Conservation (phyloP, 2,797 vertebrate species). For the Brotula barbata region DNA sequence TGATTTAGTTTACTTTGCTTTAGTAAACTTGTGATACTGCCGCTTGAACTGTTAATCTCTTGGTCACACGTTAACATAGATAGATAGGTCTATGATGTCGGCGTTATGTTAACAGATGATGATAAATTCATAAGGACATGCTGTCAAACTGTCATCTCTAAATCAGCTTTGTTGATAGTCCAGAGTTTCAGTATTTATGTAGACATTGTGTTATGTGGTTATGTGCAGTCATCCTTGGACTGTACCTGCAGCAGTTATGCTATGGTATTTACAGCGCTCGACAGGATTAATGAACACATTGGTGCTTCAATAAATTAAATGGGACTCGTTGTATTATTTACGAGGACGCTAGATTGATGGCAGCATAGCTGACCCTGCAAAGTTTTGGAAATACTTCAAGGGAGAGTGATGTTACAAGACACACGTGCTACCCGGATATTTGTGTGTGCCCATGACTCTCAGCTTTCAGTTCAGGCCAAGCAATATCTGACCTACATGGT, state of each 20-base stretch:
- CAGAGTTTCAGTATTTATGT: no score
- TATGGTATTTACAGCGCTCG: neutral
- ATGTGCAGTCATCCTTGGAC: no score
- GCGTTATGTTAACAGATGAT: neutral
- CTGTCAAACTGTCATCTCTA: neutral
- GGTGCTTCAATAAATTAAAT: neutral
- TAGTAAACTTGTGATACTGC: no score
- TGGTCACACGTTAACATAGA: neutral
- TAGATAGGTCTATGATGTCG: no score
- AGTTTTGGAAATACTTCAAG: conserved; percentile 22
- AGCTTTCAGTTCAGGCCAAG: no score
- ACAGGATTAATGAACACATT: neutral
- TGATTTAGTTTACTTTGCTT: no score
- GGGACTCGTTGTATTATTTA: conserved; percentile 1
- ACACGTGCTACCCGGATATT: neutral
- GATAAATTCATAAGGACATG: neutral
- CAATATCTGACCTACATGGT: no score
- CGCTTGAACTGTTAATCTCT: no score
- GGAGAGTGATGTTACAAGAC: conserved; percentile 11
- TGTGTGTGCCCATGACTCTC: no score
- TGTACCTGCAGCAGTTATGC: neutral
- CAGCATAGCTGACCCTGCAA: neutral
- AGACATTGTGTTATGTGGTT: no score
- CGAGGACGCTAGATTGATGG: neutral
- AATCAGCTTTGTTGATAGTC: neutral